Evolutionary conservation across 1,140 invertebrate species (phyloP).

Genomic region (Sycophila sp.): DNA sequence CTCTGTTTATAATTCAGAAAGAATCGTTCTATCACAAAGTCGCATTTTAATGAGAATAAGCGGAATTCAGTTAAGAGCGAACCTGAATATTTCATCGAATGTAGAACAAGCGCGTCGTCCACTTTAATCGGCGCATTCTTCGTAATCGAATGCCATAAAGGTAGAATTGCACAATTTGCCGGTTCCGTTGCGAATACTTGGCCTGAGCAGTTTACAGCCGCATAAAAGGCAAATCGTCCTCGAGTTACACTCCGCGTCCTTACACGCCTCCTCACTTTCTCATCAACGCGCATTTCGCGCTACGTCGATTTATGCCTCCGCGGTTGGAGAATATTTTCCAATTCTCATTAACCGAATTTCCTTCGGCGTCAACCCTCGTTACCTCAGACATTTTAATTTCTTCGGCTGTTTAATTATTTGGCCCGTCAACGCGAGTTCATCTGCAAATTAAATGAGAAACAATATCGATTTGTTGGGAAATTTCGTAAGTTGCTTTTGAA

Average conservation of each 20-base stretch:
- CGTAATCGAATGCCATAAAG: slow-evolving; percentile 38
- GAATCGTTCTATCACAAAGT: too few relatives aligned
- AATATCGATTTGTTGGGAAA: too few relatives aligned
- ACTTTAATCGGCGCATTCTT: slow-evolving; percentile 33
- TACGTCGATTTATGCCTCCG: slow-evolving; percentile 2
- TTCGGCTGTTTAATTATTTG: too few relatives aligned
- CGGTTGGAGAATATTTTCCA: neutral
- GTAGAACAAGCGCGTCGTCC: slow-evolving; percentile 22
- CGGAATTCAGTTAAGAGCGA: neutral
- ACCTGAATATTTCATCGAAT: slow-evolving; percentile 12
- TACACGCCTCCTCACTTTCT: slow-evolving; percentile 31
- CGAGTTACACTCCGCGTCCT: slow-evolving; percentile 39
- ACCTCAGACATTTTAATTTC: too few relatives aligned
- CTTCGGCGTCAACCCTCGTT: too few relatives aligned
- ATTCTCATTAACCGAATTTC: neutral
- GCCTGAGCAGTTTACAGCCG: slow-evolving; percentile 46
- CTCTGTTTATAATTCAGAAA: too few relatives aligned
- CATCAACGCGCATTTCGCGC: slow-evolving; percentile 21
- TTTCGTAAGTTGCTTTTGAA: too few relatives aligned
- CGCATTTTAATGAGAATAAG: too few relatives aligned
- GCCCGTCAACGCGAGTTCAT: too few relatives aligned
- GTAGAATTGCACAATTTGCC: slow-evolving; percentile 45
- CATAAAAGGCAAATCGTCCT: slow-evolving; percentile 49
- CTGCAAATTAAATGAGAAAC: too few relatives aligned
- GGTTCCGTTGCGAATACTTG: slow-evolving; percentile 39